A percentile compares a stretch with the other conserved stretches of the same genome.
Evolutionary conservation across 2,113 vertebrate species (phyloP).

Genomic region (Vulpes vulpes): DNA sequence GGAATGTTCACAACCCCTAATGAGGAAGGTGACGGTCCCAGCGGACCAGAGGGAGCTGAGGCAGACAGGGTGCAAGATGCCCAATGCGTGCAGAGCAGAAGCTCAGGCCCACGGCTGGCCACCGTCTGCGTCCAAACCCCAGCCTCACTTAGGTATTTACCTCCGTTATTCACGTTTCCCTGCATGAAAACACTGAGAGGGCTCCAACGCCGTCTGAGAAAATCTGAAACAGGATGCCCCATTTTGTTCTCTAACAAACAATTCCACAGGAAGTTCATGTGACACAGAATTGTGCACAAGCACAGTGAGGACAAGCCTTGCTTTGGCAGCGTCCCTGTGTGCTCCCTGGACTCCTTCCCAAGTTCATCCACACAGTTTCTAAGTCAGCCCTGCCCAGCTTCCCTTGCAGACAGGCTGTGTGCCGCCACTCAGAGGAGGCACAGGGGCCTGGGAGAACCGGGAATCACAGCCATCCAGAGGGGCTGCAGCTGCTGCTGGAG

Average conservation of each 20-base stretch:
- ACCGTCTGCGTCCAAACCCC: neutral
- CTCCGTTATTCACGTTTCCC: too few species aligned
- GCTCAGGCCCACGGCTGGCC: neutral
- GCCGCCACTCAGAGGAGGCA: neutral
- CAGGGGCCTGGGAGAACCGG: neutral
- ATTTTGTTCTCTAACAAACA: conserved; percentile 48
- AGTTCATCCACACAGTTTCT: neutral
- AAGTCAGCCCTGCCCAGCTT: neutral
- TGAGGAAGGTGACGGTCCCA: neutral
- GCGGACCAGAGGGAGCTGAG: neutral
- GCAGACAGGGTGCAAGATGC: neutral
- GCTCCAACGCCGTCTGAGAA: neutral
- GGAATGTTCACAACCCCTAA: neutral
- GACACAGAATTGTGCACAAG: neutral
- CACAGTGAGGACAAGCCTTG: neutral
- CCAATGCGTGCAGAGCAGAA: neutral
- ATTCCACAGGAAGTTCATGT: conserved; percentile 40
- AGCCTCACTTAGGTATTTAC: rapidly evolving
- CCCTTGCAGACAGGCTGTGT: neutral
- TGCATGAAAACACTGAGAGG: neutral
- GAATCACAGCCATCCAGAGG: neutral
- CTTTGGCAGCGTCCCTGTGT: conserved; percentile 4
- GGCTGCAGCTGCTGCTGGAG: neutral
- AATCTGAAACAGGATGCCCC: conserved; percentile 23
- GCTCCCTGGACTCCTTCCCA: neutral